Percentiles rank a stretch among this genome's conserved stretches.
These are phyloP conservation scores for Philaethria dido DNA, from an alignment of 2,888 invertebrate species.

Conservation along the genomic window DNA sequence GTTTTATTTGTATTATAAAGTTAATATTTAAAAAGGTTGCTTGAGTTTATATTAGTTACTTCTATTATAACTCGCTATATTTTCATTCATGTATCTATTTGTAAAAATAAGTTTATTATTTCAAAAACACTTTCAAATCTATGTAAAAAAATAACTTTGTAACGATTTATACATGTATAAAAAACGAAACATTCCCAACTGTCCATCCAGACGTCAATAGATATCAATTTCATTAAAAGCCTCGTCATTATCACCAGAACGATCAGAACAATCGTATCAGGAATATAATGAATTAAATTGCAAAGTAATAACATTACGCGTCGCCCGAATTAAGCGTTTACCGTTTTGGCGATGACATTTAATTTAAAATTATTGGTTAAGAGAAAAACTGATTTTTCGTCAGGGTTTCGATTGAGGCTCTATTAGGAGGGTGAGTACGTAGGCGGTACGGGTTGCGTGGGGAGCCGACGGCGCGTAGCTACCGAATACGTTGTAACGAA, in stretches of 20 bases:
- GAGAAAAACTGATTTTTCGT: constrained; percentile 77
- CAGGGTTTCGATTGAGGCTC: constrained; percentile 52
- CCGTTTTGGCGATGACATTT: constrained; percentile 79
- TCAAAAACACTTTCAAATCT: no score
- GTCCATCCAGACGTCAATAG: constrained; percentile 56
- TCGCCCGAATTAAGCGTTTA: constrained; percentile 78
- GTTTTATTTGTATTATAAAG: not conserved
- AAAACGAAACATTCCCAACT: constrained; percentile 38
- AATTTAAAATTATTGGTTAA: constrained; percentile 77
- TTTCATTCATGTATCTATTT: no score
- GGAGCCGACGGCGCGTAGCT: constrained; percentile 46
- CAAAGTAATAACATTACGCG: constrained; percentile 76
- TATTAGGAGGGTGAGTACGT: constrained; percentile 58
- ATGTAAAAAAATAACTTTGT: constrained; percentile 11
- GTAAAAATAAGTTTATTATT: not conserved
- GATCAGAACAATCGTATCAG: constrained; percentile 66
- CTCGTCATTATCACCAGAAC: constrained; percentile 66
- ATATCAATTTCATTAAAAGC: constrained; percentile 79
- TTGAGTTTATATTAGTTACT: not conserved
- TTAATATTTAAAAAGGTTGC: not conserved
- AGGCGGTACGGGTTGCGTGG: constrained; percentile 49
- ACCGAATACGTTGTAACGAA: constrained; percentile 53
- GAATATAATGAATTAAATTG: constrained; percentile 78
- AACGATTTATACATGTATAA: constrained; percentile 5
- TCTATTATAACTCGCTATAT: not conserved